Conservation (phyloP, 2,797 vertebrate genomes). For the Harpagifer antarcticus region DNA sequence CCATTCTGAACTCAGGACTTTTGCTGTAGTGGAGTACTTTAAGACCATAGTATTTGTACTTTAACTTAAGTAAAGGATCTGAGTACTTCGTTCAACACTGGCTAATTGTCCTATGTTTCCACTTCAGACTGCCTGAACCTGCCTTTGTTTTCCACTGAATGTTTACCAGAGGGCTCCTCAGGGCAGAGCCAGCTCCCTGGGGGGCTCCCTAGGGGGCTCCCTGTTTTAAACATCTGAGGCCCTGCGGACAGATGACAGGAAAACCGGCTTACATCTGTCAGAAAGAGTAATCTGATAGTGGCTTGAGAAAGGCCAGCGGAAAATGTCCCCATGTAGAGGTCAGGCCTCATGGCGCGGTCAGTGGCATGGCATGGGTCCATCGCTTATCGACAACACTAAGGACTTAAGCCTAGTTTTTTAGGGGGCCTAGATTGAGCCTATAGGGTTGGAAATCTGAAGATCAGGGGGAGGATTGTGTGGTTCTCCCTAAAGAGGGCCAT, state of each 20-base stretch:
- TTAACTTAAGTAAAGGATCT: too few relatives aligned
- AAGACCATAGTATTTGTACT: too few relatives aligned
- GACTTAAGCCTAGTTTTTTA: neutral
- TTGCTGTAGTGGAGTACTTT: too few relatives aligned
- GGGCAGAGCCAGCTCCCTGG: constrained; percentile 34
- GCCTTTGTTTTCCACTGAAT: constrained; percentile 48
- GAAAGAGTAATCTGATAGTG: constrained; percentile 42
- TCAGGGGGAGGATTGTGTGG: too few relatives aligned
- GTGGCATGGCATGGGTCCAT: constrained; percentile 17
- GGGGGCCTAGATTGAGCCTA: neutral
- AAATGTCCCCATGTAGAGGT: constrained; percentile 50
- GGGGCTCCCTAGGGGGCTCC: constrained; percentile 21
- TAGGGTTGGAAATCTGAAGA: neutral
- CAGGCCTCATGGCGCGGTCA: constrained; percentile 22
- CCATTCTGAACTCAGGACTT: too few relatives aligned
- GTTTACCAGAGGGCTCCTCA: constrained; percentile 43
- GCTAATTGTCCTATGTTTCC: neutral
- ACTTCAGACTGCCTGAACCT: constrained; percentile 7
- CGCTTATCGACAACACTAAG: too few relatives aligned
- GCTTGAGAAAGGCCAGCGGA: constrained; percentile 64
- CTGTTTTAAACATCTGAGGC: constrained; percentile 49
- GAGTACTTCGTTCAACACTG: too few relatives aligned
- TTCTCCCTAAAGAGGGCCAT: too few relatives aligned
- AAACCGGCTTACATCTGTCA: constrained; percentile 60
- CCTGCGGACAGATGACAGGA: constrained; percentile 31